Evolutionary conservation across 2,113 vertebrate species (phyloP).

Genomic region (Erythrolamprus reginae): DNA sequence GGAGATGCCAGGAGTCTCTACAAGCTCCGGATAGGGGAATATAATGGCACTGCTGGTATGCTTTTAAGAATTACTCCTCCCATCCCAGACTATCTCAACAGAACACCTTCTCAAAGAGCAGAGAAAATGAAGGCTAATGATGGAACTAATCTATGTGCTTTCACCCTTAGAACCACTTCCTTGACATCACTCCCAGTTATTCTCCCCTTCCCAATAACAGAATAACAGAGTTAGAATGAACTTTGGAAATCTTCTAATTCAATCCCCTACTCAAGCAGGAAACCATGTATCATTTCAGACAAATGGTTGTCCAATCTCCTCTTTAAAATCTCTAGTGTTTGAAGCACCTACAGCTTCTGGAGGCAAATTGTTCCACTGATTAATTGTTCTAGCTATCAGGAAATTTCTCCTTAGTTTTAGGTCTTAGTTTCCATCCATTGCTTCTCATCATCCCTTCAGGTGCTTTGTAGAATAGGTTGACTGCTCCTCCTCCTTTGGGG

Average conservation of each 20-base stretch:
- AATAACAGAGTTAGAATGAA: background rate
- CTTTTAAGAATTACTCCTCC: background rate
- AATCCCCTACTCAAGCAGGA: background rate
- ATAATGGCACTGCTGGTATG: conserved; percentile 92
- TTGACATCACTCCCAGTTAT: background rate
- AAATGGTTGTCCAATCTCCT: background rate
- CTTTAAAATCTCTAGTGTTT: background rate
- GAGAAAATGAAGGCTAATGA: background rate
- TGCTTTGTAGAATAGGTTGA: background rate
- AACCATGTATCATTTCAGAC: background rate
- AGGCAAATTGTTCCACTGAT: background rate
- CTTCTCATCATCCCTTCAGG: background rate
- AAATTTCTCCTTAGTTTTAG: background rate
- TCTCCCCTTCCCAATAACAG: background rate
- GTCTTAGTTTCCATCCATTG: background rate
- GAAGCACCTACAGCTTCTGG: background rate
- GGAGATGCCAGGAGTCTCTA: conserved; percentile 86
- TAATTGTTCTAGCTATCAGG: background rate
- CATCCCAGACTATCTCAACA: background rate
- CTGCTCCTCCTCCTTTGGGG: background rate
- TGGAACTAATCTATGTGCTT: background rate
- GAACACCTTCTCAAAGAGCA: background rate
- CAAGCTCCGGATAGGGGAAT: conserved; percentile 89
- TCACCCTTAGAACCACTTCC: background rate
- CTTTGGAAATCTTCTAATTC: background rate